Evolutionary conservation across 2,888 invertebrate genomes (phyloP), one percentile per base, ranked within the genome.

Genomic region (Metalampra italica): DNA sequence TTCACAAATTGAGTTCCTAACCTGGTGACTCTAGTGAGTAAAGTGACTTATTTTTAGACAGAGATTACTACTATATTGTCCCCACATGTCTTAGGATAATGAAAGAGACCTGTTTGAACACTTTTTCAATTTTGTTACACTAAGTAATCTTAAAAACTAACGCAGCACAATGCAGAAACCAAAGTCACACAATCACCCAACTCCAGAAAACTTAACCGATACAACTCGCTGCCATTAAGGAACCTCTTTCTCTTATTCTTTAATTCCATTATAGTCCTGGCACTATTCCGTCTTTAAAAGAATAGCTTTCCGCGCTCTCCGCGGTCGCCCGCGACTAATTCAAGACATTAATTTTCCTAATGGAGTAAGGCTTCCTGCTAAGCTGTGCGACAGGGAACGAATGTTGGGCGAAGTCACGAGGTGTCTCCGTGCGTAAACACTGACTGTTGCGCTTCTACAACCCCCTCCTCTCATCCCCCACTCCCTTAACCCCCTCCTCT

Each of bases 291-390:
- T 69, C 65, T 67, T 65, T 61, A 64, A 61, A 62, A 50, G 66
- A 62, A 66, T 62, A 62, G 47, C 45, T 45, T 40, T 52, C 49
- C 55, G 51, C 47, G 45, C 34, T 52, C 64, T 60, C 62, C 61
- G 59, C 64, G 60, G 59, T 57, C 60, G 62, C 54, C 63, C 59
- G 66, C 62, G 69, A 68, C 78, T 87, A 84, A 87, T 84, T 87
- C 84, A 78, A 87, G 88, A 88, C 89, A 90, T 89, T 90, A 88
- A 90, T 90, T 90, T 89, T 83, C 82, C 78, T 90, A 90, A 90
- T 90, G 90, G 88, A 87, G 76, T 84, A 81, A 87, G 82, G 76
- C 75, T 75, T 69, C 65, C 67, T 57, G 74, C 75, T 78, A 75
- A 83, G 78, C 78, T 62, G 67, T 70, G 72, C 72, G 78, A 46